phyloP scores from a whole-genome alignment of 2,888 invertebrate genomes.

The Ochropleura plecta region DNA sequence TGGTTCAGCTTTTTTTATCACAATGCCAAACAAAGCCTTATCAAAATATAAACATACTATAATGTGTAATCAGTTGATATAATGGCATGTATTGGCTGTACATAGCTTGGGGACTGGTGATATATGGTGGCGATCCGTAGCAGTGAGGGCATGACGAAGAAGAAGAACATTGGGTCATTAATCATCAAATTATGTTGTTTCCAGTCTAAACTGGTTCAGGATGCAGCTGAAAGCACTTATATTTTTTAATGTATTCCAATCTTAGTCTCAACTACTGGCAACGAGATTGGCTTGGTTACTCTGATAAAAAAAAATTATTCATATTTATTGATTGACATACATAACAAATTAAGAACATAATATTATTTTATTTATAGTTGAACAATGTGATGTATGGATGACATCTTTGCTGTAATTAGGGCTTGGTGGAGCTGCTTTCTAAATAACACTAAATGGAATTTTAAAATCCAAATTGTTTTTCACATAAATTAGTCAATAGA shows the following conservation, averaged over 20 bases:
- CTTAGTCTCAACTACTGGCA: not conserved
- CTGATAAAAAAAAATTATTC: too few relatives aligned
- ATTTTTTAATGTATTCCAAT: not conserved
- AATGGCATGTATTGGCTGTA: conserved; percentile 7
- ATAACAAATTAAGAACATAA: not conserved
- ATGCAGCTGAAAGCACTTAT: not conserved
- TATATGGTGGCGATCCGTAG: too few relatives aligned
- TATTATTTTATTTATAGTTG: not conserved
- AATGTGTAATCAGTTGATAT: conserved; percentile 26
- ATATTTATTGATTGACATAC: too few relatives aligned
- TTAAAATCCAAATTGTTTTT: conserved; percentile 17
- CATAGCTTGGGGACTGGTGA: too few relatives aligned
- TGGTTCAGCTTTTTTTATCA: conserved; percentile 33
- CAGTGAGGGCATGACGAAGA: too few relatives aligned
- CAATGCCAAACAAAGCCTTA: conserved; percentile 34
- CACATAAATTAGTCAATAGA: not conserved
- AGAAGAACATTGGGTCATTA: too few relatives aligned
- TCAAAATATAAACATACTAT: conserved; percentile 26
- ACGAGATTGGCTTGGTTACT: not conserved
- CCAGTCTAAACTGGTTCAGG: not conserved
- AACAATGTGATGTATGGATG: conserved; percentile 52
- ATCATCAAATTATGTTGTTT: not conserved
- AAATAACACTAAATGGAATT: conserved; percentile 27
- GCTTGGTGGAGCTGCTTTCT: conserved; percentile 53
- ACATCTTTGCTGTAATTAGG: conserved; percentile 36